Conservation (phyloP, 2,888 invertebrate species). For the Leptinotarsa tumamoca region DNA sequence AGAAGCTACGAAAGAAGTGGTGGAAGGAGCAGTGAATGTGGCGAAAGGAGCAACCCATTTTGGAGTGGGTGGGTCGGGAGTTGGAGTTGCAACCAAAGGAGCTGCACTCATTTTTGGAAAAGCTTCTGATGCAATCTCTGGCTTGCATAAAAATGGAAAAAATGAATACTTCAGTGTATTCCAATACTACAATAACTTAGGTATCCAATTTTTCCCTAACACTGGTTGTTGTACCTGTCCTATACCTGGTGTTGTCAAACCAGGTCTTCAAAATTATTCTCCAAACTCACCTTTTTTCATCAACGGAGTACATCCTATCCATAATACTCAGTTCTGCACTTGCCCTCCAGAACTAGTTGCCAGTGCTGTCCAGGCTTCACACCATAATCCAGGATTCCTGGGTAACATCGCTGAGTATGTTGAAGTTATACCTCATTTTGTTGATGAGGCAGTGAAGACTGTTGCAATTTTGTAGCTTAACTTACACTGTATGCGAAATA, state of each 20-base stretch:
- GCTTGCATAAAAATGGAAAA: not conserved
- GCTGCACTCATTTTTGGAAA: not conserved
- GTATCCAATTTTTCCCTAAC: not conserved
- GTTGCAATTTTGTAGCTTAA: not conserved
- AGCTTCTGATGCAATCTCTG: not conserved
- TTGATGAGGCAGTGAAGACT: not conserved
- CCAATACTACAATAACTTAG: not conserved
- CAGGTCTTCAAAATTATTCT: not conserved
- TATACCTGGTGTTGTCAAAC: not conserved
- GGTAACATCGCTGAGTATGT: not conserved
- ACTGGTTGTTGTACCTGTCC: constrained; percentile 1
- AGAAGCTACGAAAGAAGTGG: not conserved
- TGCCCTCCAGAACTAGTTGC: constrained; percentile 1
- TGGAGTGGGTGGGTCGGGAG: not conserved
- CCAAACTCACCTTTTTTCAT: not conserved
- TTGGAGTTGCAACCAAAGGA: not conserved
- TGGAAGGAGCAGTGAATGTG: not conserved
- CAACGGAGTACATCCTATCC: not conserved
- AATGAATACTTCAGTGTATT: not conserved
- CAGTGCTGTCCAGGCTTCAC: not conserved
- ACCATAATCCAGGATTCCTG: not conserved
- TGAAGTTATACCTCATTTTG: not conserved
- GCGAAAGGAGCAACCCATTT: not conserved
- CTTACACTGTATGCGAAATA: not conserved
- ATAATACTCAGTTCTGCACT: not conserved